A percentile compares a stretch with the other conserved stretches of the same genome.
phyloP scores from a whole-genome alignment of 1,140 invertebrate species.

The Drosophila gunungcola region DNA sequence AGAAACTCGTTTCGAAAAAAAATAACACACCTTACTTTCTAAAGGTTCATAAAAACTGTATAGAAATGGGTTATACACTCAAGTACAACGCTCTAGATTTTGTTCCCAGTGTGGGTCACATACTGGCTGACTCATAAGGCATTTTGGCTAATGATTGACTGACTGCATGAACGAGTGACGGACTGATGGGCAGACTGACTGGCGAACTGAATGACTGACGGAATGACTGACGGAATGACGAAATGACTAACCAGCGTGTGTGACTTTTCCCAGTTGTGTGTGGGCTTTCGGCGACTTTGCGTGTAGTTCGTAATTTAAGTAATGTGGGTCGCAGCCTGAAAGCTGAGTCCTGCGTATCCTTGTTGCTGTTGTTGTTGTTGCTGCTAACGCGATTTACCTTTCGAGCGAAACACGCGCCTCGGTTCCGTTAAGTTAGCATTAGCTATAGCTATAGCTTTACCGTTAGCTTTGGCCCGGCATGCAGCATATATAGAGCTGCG shows the following conservation, averaged over 20 bases:
- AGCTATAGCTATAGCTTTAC: conserved; percentile 11
- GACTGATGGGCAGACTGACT: conserved; percentile 6
- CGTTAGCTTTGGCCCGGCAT: conserved; percentile 17
- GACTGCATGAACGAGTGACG: conserved; percentile 23
- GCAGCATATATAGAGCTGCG: conserved; percentile 24
- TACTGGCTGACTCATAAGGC: conserved; percentile 65
- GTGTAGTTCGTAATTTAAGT: conserved; percentile 80
- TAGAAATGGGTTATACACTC: too few relatives aligned
- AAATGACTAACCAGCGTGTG: conserved; percentile 57
- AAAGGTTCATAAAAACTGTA: too few relatives aligned
- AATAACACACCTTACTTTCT: too few relatives aligned
- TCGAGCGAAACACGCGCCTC: conserved; percentile 57
- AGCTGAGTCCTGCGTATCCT: conserved; percentile 57
- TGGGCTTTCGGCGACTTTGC: conserved; percentile 60
- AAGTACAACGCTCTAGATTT: neutral
- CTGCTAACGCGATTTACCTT: conserved; percentile 73
- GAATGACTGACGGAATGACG: conserved; percentile 32
- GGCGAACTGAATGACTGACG: conserved; percentile 23
- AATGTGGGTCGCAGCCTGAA: conserved; percentile 71
- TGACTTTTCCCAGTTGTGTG: conserved; percentile 56
- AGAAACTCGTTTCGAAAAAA: too few relatives aligned
- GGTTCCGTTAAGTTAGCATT: conserved; percentile 25
- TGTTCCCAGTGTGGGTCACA: conserved; percentile 26
- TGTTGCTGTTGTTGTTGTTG: conserved; percentile 45
- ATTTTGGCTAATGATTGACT: conserved; percentile 61